A percentile compares a stretch with the other conserved stretches of the same genome.
These are phyloP conservation scores for Mesocentrotus franciscanus DNA, from an alignment of 53 echinoderm and acorn worm genomes.

Conservation along the genomic window DNA sequence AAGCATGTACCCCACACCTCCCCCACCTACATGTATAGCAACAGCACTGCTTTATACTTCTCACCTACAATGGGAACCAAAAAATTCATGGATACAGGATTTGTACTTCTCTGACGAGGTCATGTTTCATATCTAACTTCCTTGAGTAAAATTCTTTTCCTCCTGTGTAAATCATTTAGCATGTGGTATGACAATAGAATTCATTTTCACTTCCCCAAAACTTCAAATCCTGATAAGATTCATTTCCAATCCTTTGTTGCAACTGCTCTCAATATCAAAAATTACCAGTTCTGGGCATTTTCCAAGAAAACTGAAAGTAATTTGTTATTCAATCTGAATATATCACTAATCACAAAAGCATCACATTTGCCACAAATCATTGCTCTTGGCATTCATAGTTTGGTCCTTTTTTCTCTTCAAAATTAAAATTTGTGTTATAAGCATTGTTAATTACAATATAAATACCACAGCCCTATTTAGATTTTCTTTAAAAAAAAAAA, in stretches of 20 bases:
- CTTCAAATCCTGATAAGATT: slow-evolving; percentile 8
- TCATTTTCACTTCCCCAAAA: background rate
- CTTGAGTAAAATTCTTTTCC: slow-evolving; percentile 11
- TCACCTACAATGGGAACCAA: background rate
- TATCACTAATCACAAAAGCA: background rate
- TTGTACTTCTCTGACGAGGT: background rate
- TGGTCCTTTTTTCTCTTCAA: too few relatives aligned
- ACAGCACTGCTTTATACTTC: background rate
- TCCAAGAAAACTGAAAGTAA: background rate
- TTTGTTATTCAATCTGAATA: too few relatives aligned
- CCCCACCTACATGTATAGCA: too few relatives aligned
- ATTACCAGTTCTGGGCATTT: background rate
- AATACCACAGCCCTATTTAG: too few relatives aligned
- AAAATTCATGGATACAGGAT: background rate
- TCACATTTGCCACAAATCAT: background rate
- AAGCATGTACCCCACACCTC: too few relatives aligned
- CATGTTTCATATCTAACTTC: slow-evolving; percentile 30
- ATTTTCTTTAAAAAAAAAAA: too few relatives aligned
- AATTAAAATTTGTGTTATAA: too few relatives aligned
- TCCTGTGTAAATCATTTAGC: background rate
- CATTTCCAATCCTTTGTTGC: background rate
- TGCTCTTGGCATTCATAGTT: too few relatives aligned
- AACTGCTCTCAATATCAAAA: background rate
- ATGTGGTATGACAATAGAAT: background rate
- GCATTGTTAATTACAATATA: too few relatives aligned